Percentiles rank a stretch among this genome's conserved stretches.
These are phyloP conservation scores for Castor canadensis DNA, from an alignment of 2,113 vertebrate species.

Conservation along the genomic window DNA sequence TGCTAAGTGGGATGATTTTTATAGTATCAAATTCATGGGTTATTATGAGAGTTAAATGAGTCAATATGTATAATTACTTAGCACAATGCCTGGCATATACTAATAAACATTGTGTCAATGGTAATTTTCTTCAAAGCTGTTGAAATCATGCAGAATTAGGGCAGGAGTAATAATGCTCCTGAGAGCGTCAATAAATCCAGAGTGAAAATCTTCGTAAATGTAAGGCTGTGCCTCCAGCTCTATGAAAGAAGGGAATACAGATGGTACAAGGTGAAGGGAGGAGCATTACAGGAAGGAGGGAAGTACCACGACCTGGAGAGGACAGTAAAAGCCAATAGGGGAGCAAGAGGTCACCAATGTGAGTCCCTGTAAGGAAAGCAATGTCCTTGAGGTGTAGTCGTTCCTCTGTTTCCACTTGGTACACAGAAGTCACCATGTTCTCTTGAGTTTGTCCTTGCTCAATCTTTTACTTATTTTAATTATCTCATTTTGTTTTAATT, in stretches of 20 bases:
- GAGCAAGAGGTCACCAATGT: not conserved
- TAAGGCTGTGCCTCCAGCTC: not conserved
- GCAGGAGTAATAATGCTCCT: not conserved
- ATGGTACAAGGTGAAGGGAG: fast-evolving
- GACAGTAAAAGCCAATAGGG: not conserved
- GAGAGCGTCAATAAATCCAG: not conserved
- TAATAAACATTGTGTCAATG: not conserved
- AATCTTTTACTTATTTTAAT: not conserved
- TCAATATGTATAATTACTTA: not conserved
- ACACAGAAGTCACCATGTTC: not conserved
- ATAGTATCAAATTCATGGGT: not conserved
- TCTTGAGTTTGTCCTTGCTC: not conserved
- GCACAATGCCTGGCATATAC: not conserved
- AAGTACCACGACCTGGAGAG: not conserved
- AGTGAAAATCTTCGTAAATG: not conserved
- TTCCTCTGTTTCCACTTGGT: not conserved
- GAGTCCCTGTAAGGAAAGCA: not conserved
- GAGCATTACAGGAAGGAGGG: not conserved
- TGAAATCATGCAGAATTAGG: not conserved
- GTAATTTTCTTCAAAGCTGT: not conserved
- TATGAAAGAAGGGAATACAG: not conserved
- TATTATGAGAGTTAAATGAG: not conserved
- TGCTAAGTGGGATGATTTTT: not conserved
- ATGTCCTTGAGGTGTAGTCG: not conserved
- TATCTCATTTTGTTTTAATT: not conserved